Base-by-base conservation (phyloP, 2,113 vertebrate genomes). In the Urocynchramus pylzowi region DNA sequence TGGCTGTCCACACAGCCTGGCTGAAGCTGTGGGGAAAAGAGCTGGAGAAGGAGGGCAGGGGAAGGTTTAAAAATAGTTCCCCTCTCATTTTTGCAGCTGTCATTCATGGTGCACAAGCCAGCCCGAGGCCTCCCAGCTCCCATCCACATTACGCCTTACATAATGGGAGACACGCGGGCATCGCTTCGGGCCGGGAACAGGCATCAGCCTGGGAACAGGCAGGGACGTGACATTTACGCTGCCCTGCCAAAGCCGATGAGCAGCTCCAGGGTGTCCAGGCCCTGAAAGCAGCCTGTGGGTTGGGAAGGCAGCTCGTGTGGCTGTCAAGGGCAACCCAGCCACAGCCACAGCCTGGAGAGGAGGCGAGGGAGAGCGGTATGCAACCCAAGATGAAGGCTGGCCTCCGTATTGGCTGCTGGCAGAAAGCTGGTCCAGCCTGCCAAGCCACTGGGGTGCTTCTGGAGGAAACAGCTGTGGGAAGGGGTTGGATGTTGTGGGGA, bases 51-150 rank as follows among this genome's bases (percentile, higher is more conserved):
- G 37, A 41, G 41, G 17, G 69, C 45, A 18, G 39, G 37, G 33
- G 10, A 18, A 31, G 52, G 19, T 79, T 79, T 96, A 95, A 96
- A 97, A 96, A 96, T 95, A 96, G 78, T 64, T 49, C 71, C 28
- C 13, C 9, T 85, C 81, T 90, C 49, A 77, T 95, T 91, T 96
- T 77, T 96, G 56, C 74, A 89, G 81, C 90, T 88, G 84, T 94
- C 88, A 88, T 68, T 96, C 56, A 52, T 1, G 4, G 59, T 2
- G 12, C 26, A 16, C 83, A 86, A 95, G 39, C 7, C 7, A 91
- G 85, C 93, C 95, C 0, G 1, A 76, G 91, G 95, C 86, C 60
- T 95, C 68, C 90, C 73, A 67, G 90, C 77, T 78, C 86, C 84
- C 3, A 4, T 74, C 49, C 75, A 33, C 76, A 2, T 89, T 76